Base-by-base conservation (phyloP, 2,113 vertebrate species). In the Tetrao urogallus region DNA sequence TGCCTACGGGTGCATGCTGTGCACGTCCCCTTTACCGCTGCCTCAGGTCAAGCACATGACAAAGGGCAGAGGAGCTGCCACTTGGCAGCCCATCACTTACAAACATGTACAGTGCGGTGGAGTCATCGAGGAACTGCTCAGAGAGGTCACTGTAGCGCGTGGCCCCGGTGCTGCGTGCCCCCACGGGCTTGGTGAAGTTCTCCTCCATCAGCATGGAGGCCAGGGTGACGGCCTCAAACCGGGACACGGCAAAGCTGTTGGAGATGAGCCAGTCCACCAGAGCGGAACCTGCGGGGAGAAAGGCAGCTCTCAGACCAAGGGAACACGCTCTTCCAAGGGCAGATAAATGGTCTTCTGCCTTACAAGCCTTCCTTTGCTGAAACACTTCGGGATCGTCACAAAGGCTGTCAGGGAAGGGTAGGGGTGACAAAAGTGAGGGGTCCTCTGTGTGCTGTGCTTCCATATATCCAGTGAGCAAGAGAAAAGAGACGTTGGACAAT, bases 261-360 rank as follows among this genome's bases (percentile, higher is more conserved):
- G 98, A 99, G 96, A 99, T 98, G 97, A 99, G 96, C 99, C 99
- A 99, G 97, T 99, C 99, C 82, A 99, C 98, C 93, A 99, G 96
- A 3, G 98, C 97, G 16, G 99, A 99, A 58, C 99, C 99, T 99
- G 94, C 38, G 36, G 72, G 36, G 21, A 94, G 48, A 89, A 93
- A 85, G 32, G 54, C 48, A 88, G 60, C 34, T 63, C 18, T 95
- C 72, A 86, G 27, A 83, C 48, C 54, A n/a, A 34, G 57, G 30
- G 36, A 66, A 19, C 0, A 1, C 24, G 47, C 42, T 54, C 47
- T 67, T 78, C 36, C 43, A 18, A 61, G 36, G 54, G 2, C 3
- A 81, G 40, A 54, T 24, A 78, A 38, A 8, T n/a, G 7, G 21
- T 42, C 4, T 69, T 42, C 42, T 63, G 24, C 75, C 34, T 22